Evolutionary conservation across 2,797 vertebrate genomes (phyloP).

Genomic region (Gallinago solitaria): DNA sequence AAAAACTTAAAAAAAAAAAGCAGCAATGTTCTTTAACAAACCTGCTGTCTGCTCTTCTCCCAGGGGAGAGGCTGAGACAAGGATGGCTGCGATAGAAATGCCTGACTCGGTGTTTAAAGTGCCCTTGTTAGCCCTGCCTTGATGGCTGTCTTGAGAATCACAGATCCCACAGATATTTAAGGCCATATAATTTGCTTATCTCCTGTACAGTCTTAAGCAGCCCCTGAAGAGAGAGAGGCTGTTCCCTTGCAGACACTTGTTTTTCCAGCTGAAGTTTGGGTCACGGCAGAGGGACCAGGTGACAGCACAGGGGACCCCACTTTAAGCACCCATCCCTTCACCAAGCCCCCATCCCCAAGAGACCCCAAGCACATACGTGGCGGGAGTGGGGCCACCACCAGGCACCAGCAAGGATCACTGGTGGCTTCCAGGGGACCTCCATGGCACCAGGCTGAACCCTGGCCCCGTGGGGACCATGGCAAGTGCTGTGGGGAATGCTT

Average conservation of each 20-base stretch:
- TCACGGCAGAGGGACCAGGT: neutral
- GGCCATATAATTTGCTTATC: conserved; percentile 56
- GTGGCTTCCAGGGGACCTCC: neutral
- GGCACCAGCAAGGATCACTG: accelerated
- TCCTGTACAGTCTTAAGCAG: conserved; percentile 21
- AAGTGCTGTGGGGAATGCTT: neutral
- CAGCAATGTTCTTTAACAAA: neutral
- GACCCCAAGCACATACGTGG: accelerated
- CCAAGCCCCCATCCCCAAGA: accelerated
- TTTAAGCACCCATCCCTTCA: neutral
- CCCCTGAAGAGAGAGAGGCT: neutral
- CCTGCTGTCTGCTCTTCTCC: conserved; percentile 48
- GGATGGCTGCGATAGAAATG: conserved; percentile 31
- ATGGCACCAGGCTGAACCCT: accelerated
- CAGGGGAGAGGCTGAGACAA: conserved; percentile 48
- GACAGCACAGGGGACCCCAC: neutral
- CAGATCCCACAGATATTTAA: conserved; percentile 48
- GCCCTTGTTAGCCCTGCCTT: conserved; percentile 49
- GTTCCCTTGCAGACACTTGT: neutral
- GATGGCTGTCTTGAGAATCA: conserved; percentile 47
- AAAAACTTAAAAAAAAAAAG: neutral
- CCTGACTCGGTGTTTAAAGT: conserved; percentile 41
- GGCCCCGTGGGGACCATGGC: accelerated
- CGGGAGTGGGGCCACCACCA: accelerated
- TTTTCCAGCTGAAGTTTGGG: neutral